These are phyloP conservation scores for Tetranychus truncatus DNA, from an alignment of 2,888 invertebrate species.

Conservation along the genomic window DNA sequence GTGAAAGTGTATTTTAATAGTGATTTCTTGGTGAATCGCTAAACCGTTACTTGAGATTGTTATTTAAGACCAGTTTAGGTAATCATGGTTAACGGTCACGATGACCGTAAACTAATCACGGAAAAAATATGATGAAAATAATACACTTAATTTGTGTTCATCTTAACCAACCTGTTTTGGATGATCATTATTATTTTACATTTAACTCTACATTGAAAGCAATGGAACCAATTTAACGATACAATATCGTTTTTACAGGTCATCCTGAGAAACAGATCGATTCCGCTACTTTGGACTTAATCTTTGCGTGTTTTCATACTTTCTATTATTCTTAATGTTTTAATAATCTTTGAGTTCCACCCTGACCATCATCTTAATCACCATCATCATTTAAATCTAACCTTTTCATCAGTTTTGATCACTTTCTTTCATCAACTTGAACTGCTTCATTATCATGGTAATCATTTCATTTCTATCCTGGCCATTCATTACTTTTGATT, in stretches of 20 bases:
- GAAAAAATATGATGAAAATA: not conserved
- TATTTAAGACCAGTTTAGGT: not conserved
- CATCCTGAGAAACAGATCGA: not conserved
- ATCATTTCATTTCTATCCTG: not conserved
- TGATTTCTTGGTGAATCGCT: not conserved
- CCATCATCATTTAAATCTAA: not conserved
- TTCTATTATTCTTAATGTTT: not conserved
- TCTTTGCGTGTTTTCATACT: not conserved
- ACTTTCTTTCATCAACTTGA: not conserved
- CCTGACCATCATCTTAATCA: conserved; percentile 1
- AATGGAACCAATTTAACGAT: not conserved
- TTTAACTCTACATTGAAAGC: not conserved
- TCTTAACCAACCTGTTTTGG: not conserved
- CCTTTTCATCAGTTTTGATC: not conserved
- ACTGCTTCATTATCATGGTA: not conserved
- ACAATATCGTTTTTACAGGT: not conserved
- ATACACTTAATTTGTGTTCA: too few relatives aligned
- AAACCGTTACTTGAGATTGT: not conserved
- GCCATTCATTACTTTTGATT: not conserved
- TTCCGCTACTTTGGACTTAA: not conserved
- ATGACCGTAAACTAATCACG: not conserved
- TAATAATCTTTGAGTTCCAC: not conserved
- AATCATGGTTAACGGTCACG: not conserved
- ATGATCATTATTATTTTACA: not conserved
- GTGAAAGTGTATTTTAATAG: not conserved